A percentile compares a stretch with the other conserved stretches of the same genome.
Conservation (phyloP, 2,797 vertebrate species). For the Macropus fuliginosus region DNA sequence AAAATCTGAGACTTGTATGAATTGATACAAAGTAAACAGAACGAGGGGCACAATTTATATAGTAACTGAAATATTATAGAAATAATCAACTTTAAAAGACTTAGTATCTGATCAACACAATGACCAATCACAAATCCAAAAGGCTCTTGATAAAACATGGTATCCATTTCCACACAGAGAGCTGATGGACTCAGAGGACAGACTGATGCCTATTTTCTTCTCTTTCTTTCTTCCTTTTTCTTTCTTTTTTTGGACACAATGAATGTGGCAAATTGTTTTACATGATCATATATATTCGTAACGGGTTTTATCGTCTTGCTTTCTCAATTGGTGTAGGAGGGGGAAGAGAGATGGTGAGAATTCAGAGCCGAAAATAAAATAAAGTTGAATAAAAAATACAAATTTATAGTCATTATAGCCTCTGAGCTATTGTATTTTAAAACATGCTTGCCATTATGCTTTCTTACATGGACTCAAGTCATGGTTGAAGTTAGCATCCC, state of each 20-base stretch:
- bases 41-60: not conserved
- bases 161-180: not conserved
- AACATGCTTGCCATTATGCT: not conserved
- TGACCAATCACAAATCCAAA: not conserved
- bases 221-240: not conserved
- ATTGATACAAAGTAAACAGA: not conserved
- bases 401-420: not conserved
- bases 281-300: not conserved
- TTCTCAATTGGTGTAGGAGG: not conserved
- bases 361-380: not conserved
- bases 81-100: not conserved
- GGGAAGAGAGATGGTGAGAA: not conserved
- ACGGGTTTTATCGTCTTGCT: not conserved
- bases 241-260: too few species aligned
- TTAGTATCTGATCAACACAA: not conserved
- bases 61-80: not conserved
- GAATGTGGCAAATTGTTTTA: not conserved
- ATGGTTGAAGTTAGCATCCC: not conserved
- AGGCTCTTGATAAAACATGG: not conserved
- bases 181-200: not conserved
- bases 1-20: not conserved
- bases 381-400: not conserved
- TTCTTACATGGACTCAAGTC: not conserved
- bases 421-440: not conserved
- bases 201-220: not conserved